Evolutionary conservation across 37 sponge, comb jelly and placozoan species (phyloP), one percentile per base, ranked within the genome.

Genomic region (Trichoplax adhaerens): DNA sequence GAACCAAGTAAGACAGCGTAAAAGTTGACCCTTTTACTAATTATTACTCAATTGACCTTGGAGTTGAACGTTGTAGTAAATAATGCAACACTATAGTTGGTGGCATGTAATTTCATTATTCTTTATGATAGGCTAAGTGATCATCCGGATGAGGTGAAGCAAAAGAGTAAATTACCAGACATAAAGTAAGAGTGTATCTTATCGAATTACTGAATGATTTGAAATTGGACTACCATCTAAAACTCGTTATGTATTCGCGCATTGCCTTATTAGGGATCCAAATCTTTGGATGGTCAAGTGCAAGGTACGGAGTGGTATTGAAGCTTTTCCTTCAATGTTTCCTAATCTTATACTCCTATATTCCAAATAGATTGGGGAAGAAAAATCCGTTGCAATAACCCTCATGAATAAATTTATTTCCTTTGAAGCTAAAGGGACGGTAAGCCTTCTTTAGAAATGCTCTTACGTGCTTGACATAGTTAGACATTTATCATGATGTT

Each of bases 241-340:
- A 51, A 61, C 50, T 49, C 53, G 1, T 57, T 6, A 50, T 64
- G 12, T 54, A 0, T 55, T 56, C 60, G 54, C 48, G 57, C 53
- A 10, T 50, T 69, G 10, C 47, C 12, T 76, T 12, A 54, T 48
- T 76, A 93, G 91, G 69, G 93, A 96, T 65, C 98, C 98, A 12
- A 88, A 91, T 57, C 74, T 96, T 58, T 96, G 92, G 90, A 88
- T 80, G 6, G 87, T 96, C 5, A 96, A 96, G 77, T 96, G 98
- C 71, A 72, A 76, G 60, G 64, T 71, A 62, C 8, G 68, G n/a
- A 50, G n/a, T 8, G 29, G 29, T 29, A 29, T 12, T 10, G 0
- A 12, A 10, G 7, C 68, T 66, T 66, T 66, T 49, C 49, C 47
- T 6, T 66, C 10, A 66, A 52, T 8, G 7, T 66, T 8, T 12